Evolutionary conservation across 2,888 invertebrate species (phyloP).

Genomic region (Syritta pipiens): DNA sequence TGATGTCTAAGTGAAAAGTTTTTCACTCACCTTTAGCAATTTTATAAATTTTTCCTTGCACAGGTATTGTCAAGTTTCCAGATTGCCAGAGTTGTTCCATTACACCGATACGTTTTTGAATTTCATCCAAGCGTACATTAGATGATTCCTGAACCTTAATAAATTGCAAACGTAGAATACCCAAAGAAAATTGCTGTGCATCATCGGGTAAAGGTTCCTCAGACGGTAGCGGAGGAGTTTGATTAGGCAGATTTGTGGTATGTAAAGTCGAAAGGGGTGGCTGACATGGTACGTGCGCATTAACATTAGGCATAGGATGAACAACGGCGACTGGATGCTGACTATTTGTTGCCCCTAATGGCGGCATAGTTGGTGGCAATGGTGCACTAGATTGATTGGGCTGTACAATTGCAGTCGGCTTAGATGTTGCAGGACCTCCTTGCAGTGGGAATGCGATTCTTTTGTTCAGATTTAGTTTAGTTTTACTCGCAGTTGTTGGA

Average conservation of each 20-base stretch:
- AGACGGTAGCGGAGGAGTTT: conserved; percentile 40
- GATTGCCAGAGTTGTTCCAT: conserved; percentile 74
- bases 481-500: conserved; percentile 71
- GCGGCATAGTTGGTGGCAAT: conserved; percentile 66
- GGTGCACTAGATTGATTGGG: conserved; percentile 71
- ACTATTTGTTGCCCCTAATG: conserved; percentile 54
- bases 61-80: conserved; percentile 71
- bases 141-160: conserved; percentile 70
- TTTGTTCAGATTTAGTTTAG: conserved; percentile 77
- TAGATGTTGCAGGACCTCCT: conserved; percentile 69
- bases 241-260: conserved; percentile 45
- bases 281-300: conserved; percentile 47
- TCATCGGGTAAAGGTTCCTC: conserved; percentile 68
- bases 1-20: neutral
- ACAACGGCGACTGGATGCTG: conserved; percentile 73
- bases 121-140: conserved; percentile 72
- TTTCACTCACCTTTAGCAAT: conserved; percentile 71
- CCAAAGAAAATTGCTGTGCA: conserved; percentile 67
- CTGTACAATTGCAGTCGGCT: conserved; percentile 74
- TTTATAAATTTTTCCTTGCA: conserved; percentile 72
- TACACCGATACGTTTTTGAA: conserved; percentile 72
- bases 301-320: conserved; percentile 72
- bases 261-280: conserved; percentile 40
- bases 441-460: conserved; percentile 77
- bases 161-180: conserved; percentile 70